Percentiles rank a stretch among this genome's conserved stretches.
Evolutionary conservation across 2,113 vertebrate species (phyloP).

Genomic region (Coryphaenoides rupestris): DNA sequence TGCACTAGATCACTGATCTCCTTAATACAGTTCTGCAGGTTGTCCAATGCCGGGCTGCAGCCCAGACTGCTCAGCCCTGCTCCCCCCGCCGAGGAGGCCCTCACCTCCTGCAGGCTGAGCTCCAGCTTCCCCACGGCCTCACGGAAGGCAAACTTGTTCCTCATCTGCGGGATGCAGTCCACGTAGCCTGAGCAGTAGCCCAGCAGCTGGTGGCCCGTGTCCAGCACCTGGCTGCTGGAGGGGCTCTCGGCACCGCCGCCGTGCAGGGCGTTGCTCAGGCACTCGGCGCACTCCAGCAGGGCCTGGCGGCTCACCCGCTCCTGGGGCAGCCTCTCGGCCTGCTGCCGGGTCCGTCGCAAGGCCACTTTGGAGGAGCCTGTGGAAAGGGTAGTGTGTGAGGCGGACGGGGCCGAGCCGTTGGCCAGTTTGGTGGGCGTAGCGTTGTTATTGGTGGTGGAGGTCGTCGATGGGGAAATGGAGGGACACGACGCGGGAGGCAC

Average conservation of each 20-base stretch:
- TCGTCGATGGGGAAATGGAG: slow-evolving; percentile 51
- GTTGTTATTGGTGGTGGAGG: slow-evolving; percentile 45
- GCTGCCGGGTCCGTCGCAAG: slow-evolving; percentile 86
- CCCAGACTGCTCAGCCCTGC: slow-evolving; percentile 72
- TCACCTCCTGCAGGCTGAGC: slow-evolving; percentile 93
- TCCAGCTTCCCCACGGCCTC: slow-evolving; percentile 97
- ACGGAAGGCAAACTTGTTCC: slow-evolving; percentile 98
- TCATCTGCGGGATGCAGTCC: slow-evolving; percentile 95
- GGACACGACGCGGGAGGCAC: slow-evolving; percentile 79
- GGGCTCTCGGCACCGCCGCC: slow-evolving; percentile 77
- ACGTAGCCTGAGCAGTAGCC: slow-evolving; percentile 98
- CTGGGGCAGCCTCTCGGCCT: slow-evolving; percentile 78
- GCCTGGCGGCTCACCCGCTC: slow-evolving; percentile 92
- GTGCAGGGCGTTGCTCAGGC: slow-evolving; percentile 83
- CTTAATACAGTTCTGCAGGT: slow-evolving; percentile 93
- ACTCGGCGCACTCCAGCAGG: slow-evolving; percentile 88
- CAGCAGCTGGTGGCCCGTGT: slow-evolving; percentile 93
- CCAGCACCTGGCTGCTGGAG: slow-evolving; percentile 91
- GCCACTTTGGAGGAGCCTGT: slow-evolving; percentile 80
- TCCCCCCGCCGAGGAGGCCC: slow-evolving; percentile 84
- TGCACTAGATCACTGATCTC: slow-evolving; percentile 98
- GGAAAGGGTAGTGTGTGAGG: slow-evolving; percentile 60
- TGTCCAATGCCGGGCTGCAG: slow-evolving; percentile 86
- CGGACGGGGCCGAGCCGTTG: slow-evolving; percentile 71
- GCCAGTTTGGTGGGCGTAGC: slow-evolving; percentile 83